Evolutionary conservation across 2,113 vertebrate species (phyloP).

Genomic region (Cariama cristata): DNA sequence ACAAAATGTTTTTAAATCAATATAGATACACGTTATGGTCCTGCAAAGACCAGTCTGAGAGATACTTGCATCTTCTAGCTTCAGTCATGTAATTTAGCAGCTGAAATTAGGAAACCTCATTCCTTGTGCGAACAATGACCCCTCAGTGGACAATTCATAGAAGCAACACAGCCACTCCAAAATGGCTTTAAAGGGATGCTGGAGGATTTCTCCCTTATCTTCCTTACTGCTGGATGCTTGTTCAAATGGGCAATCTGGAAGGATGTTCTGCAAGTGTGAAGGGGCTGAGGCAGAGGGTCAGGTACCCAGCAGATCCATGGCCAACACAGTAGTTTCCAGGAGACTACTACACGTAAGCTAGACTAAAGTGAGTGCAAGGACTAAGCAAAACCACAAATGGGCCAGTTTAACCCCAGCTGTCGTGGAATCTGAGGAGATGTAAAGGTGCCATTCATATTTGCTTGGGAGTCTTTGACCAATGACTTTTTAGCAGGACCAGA

Average conservation of each 20-base stretch:
- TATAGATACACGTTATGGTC: background rate
- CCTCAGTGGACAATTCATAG: background rate
- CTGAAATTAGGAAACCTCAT: background rate
- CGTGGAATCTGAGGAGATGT: background rate
- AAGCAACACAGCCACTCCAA: background rate
- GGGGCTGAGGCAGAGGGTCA: background rate
- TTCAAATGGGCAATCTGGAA: background rate
- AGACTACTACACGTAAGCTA: background rate
- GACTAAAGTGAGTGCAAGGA: background rate
- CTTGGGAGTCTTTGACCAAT: background rate
- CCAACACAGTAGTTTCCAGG: background rate
- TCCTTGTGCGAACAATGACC: background rate
- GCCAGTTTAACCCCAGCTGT: background rate
- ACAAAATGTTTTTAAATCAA: background rate
- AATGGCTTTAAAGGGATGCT: background rate
- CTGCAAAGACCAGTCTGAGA: background rate
- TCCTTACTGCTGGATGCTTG: background rate
- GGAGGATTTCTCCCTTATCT: background rate
- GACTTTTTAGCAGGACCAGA: background rate
- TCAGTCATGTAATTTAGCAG: background rate
- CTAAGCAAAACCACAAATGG: background rate
- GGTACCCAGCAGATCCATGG: background rate
- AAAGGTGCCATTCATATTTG: background rate
- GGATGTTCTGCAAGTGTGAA: background rate
- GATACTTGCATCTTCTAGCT: background rate